Conservation (phyloP, 1,140 invertebrate genomes). For the Leptinotarsa texana region DNA sequence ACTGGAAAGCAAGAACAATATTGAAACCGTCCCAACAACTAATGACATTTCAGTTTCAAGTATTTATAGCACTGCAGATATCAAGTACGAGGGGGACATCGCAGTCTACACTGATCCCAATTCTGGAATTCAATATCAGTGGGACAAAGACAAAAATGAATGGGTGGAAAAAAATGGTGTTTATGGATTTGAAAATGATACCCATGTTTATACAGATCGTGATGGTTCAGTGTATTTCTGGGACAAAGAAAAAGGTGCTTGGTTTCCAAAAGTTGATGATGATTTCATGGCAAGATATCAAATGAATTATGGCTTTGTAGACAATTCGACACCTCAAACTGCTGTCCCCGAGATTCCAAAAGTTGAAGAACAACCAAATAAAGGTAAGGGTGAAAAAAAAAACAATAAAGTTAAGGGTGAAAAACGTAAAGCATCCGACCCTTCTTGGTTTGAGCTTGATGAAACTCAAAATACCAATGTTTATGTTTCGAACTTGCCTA, state of each 20-base stretch:
- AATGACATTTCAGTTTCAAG: not conserved
- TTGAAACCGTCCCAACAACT: not conserved
- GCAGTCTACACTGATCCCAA: constrained; percentile 76
- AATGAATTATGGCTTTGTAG: constrained; percentile 88
- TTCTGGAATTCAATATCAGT: constrained; percentile 69
- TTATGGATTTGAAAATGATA: constrained; percentile 77
- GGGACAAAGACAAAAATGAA: constrained; percentile 64
- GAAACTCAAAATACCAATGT: constrained; percentile 95
- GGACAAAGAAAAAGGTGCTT: constrained; percentile 88
- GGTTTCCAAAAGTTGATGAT: constrained; percentile 97
- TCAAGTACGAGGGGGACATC: constrained; percentile 68
- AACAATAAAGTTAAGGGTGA: constrained; percentile 35
- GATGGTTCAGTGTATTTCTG: constrained; percentile 91
- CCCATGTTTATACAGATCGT: constrained; percentile 80
- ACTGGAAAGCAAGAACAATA: no score
- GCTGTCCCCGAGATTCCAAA: constrained; percentile 44
- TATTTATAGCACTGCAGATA: constrained; percentile 53
- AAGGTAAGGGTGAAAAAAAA: constrained; percentile 49
- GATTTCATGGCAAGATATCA: constrained; percentile 96
- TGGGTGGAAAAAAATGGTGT: constrained; percentile 59
- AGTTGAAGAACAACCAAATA: constrained; percentile 23
- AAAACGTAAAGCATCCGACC: constrained; percentile 59
- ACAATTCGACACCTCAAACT: constrained; percentile 56
- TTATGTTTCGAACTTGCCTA: constrained; percentile 92
- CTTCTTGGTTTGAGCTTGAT: constrained; percentile 91